A percentile compares a stretch with the other conserved stretches of the same genome.
These are phyloP conservation scores for Catalaphyllia jardinei DNA, from an alignment of 64 coral and sea anemone genomes.

Conservation along the genomic window DNA sequence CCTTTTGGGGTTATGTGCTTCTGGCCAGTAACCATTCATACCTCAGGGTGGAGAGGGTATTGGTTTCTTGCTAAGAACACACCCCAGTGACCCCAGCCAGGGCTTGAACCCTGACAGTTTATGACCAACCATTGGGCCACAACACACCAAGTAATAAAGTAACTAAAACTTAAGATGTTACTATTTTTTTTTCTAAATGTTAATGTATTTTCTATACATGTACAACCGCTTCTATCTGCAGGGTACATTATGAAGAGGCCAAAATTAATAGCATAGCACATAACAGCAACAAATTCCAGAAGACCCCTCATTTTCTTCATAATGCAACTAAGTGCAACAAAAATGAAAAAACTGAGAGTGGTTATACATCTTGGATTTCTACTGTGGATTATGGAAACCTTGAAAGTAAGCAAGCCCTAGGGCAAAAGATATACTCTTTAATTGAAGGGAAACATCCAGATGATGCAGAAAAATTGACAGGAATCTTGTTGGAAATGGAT, in stretches of 20 bases:
- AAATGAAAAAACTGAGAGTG: background rate
- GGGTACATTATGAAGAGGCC: background rate
- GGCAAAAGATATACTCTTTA: constrained; percentile 54
- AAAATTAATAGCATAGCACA: background rate
- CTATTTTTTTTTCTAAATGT: no score
- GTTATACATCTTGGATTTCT: background rate
- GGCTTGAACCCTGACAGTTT: no score
- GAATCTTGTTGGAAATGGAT: constrained; percentile 83
- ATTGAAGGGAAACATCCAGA: constrained; percentile 45
- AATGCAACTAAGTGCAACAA: background rate
- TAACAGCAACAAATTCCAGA: background rate
- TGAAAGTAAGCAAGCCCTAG: background rate
- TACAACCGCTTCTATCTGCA: background rate
- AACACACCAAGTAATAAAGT: no score
- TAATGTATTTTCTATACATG: background rate
- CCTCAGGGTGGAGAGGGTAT: no score
- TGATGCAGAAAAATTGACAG: constrained; percentile 73
- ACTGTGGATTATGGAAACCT: background rate
- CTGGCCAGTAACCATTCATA: no score
- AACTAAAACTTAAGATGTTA: no score
- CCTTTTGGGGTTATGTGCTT: no score
- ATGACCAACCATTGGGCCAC: no score
- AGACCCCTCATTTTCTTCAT: background rate
- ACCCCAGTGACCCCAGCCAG: no score
- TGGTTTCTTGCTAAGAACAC: no score